Conservation (phyloP, 1,140 invertebrate species). For the Sitobion miscanthi region DNA sequence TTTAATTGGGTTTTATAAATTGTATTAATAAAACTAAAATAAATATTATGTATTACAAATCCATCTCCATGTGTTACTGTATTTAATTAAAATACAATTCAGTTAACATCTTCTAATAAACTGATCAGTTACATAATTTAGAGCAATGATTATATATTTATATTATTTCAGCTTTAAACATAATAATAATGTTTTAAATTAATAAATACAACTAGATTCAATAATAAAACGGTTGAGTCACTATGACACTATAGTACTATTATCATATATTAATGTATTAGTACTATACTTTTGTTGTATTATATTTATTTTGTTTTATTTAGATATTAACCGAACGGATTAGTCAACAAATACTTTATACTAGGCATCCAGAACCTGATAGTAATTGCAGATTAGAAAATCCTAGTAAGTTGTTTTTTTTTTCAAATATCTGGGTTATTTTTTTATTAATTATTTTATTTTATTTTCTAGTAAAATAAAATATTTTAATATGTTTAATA, state of each 20-base stretch:
- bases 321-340: slow-evolving; percentile 95
- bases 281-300: not conserved
- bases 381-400: slow-evolving; percentile 95
- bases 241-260: not conserved
- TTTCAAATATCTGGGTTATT: not conserved
- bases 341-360: slow-evolving; percentile 90
- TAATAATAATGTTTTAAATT: not conserved
- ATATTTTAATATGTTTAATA: not conserved
- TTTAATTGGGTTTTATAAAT: too few relatives aligned
- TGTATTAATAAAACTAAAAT: not conserved
- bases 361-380: slow-evolving; percentile 91
- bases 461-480: not conserved
- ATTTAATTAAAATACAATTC: not conserved
- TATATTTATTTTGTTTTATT: slow-evolving; percentile 56
- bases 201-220: not conserved
- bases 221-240: not conserved
- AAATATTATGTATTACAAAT: not conserved
- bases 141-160: not conserved
- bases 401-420: slow-evolving; percentile 77
- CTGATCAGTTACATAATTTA: not conserved
- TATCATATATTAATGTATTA: not conserved
- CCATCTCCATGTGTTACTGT: not conserved
- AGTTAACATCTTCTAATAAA: not conserved
- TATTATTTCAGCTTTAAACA: not conserved
- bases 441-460: slow-evolving; percentile 33